phyloP scores from a whole-genome alignment of 1,140 invertebrate species.

The Tetramorium parvispinum region DNA sequence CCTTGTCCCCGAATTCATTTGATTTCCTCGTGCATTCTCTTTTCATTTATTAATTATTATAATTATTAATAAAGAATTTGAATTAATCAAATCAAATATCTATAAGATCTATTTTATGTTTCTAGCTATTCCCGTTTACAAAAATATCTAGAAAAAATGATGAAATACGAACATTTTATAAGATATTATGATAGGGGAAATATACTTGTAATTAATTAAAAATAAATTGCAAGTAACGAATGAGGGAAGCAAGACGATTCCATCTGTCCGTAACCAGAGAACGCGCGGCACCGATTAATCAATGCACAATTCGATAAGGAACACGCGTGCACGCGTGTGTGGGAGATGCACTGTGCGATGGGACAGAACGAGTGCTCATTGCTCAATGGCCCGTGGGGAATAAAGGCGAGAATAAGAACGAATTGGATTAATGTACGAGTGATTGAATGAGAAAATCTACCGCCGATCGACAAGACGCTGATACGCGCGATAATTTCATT shows the following conservation, averaged over 20 bases:
- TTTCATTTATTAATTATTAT: neutral
- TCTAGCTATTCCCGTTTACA: neutral
- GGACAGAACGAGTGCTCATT: slow-evolving; percentile 31
- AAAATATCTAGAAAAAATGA: neutral
- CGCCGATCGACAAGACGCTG: neutral
- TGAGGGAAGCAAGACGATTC: neutral
- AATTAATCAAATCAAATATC: neutral
- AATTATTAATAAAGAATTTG: neutral
- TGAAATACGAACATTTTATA: neutral
- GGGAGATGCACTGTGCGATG: neutral
- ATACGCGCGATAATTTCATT: slow-evolving; percentile 33
- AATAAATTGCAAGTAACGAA: neutral
- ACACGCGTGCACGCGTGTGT: neutral
- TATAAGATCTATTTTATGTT: neutral
- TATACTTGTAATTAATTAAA: neutral
- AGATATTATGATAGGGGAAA: neutral
- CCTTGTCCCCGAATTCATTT: neutral
- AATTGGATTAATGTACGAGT: slow-evolving; percentile 69
- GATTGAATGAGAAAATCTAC: slow-evolving; percentile 64
- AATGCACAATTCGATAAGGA: slow-evolving; percentile 23
- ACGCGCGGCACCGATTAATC: slow-evolving; percentile 19
- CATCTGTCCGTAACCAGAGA: slow-evolving; percentile 10
- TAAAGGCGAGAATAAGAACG: slow-evolving; percentile 54
- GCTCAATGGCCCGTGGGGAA: slow-evolving; percentile 51
- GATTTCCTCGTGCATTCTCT: neutral